These are phyloP conservation scores for Notechis scutatus DNA, from an alignment of 2,113 vertebrate species.

Conservation along the genomic window DNA sequence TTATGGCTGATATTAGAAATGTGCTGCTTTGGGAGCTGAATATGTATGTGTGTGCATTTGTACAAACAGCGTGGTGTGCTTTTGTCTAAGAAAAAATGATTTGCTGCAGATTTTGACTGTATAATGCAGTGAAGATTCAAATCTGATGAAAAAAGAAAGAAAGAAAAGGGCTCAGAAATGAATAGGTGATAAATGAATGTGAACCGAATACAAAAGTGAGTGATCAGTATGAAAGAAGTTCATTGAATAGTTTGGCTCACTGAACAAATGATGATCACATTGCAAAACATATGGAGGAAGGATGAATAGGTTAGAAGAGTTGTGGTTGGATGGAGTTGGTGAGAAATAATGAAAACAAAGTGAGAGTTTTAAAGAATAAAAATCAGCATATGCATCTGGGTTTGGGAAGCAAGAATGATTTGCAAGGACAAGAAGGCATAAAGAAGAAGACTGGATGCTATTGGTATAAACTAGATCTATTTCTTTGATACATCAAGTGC, in stretches of 20 bases:
- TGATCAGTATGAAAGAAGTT: background rate
- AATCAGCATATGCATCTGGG: background rate
- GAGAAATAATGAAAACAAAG: background rate
- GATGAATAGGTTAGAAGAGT: background rate
- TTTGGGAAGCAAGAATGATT: background rate
- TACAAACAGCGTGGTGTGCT: background rate
- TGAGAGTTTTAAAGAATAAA: background rate
- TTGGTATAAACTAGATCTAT: background rate
- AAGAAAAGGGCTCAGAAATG: background rate
- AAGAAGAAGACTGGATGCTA: background rate
- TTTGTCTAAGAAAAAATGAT: background rate
- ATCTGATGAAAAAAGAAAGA: background rate
- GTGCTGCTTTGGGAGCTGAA: background rate
- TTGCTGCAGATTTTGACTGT: background rate
- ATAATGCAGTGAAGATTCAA: background rate
- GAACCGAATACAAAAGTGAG: background rate
- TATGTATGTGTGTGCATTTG: background rate
- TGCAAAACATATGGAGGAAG: background rate
- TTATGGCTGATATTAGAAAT: background rate
- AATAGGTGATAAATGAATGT: background rate
- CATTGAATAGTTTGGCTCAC: background rate
- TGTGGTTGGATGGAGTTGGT: background rate
- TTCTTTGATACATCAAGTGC: background rate
- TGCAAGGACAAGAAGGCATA: background rate
- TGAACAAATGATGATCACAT: background rate